Evolutionary conservation across 2,888 invertebrate species (phyloP).

Genomic region (Acanthosoma haemorrhoidale): DNA sequence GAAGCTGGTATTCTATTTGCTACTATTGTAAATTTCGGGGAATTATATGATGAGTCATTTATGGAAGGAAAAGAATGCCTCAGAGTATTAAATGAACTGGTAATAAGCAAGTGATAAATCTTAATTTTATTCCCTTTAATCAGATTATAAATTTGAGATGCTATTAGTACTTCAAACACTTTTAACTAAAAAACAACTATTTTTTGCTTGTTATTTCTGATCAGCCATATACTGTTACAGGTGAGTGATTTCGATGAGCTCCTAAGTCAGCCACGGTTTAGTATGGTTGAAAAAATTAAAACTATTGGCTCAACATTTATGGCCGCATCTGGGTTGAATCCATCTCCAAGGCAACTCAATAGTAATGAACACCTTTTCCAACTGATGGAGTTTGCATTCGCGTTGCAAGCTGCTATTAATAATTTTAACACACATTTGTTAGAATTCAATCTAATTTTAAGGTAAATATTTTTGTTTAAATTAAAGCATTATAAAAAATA

Average conservation of each 20-base stretch:
- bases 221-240: slow-evolving; percentile 12
- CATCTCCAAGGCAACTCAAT: slow-evolving; percentile 64
- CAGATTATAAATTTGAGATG: too few relatives aligned
- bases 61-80: slow-evolving; percentile 91
- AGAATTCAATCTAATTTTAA: slow-evolving; percentile 79
- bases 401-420: slow-evolving; percentile 80
- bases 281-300: slow-evolving; percentile 93
- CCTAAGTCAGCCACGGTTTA: slow-evolving; percentile 70
- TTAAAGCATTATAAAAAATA: too few relatives aligned
- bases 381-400: slow-evolving; percentile 87
- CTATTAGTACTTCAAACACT: too few relatives aligned
- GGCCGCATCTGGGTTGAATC: slow-evolving; percentile 94
- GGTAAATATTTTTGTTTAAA: slow-evolving; percentile 47
- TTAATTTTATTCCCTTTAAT: slow-evolving; percentile 71
- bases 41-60: slow-evolving; percentile 96
- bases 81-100: slow-evolving; percentile 89
- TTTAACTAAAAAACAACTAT: background rate
- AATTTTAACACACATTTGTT: slow-evolving; percentile 85
- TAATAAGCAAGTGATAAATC: slow-evolving; percentile 20
- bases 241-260: slow-evolving; percentile 82
- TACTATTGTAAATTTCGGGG: slow-evolving; percentile 93
- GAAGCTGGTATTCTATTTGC: slow-evolving; percentile 92
- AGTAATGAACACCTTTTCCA: slow-evolving; percentile 75
- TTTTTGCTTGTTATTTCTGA: background rate
- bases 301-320: slow-evolving; percentile 95